These are phyloP conservation scores for Cossypha niveicapilla DNA, from an alignment of 2,797 vertebrate genomes.

Conservation along the genomic window DNA sequence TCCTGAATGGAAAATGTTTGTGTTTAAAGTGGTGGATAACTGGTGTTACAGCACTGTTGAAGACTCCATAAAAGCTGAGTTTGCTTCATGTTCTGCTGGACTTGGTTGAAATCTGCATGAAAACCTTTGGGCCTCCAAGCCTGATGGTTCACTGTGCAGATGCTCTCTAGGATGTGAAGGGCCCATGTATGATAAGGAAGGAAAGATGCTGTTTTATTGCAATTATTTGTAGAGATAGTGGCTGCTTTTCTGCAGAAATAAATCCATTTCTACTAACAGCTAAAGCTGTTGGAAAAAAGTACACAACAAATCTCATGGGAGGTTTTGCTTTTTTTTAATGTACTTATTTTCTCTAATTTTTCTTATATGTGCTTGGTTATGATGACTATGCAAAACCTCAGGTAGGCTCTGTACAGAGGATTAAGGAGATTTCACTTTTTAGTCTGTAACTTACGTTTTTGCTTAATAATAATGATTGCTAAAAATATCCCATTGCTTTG, in stretches of 20 bases:
- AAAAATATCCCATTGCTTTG: not conserved
- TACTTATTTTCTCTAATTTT: not conserved
- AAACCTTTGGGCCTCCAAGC: not conserved
- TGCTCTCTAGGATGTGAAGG: not conserved
- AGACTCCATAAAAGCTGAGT: not conserved
- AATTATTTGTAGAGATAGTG: not conserved
- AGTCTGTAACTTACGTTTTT: not conserved
- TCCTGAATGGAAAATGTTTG: not conserved
- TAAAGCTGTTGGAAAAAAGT: not conserved
- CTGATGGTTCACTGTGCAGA: not conserved
- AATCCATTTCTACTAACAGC: not conserved
- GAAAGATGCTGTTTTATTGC: not conserved
- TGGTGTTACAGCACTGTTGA: not conserved
- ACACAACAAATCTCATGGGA: not conserved
- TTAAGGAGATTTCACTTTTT: not conserved
- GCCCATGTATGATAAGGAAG: fast-evolving
- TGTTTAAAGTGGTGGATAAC: not conserved
- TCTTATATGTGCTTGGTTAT: not conserved
- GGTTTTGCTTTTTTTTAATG: not conserved
- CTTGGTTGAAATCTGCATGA: not conserved
- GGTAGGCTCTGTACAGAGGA: not conserved
- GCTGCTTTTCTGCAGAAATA: not conserved
- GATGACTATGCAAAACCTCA: not conserved
- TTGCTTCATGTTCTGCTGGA: not conserved
- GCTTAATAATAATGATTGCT: not conserved